Conservation (phyloP, 2,797 vertebrate species). For the Discoglossus pictus region DNA sequence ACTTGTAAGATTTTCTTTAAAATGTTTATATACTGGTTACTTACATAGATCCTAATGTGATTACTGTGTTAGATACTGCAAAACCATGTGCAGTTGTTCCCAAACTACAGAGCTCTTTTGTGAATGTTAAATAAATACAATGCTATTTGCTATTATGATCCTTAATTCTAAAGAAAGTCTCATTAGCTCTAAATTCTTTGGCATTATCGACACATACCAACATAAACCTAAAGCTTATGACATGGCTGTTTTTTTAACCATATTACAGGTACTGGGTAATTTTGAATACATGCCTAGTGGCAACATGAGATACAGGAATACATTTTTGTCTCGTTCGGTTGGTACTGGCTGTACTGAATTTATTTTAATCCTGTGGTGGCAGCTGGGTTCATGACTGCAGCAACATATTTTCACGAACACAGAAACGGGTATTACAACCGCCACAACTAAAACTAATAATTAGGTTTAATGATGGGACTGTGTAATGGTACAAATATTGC, state of each 20-base stretch:
- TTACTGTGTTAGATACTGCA: too few species aligned
- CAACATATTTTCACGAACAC: slow-evolving; percentile 53
- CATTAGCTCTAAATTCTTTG: too few species aligned
- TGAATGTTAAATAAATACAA: too few species aligned
- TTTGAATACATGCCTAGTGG: slow-evolving; percentile 18
- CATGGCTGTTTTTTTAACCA: slow-evolving; percentile 14
- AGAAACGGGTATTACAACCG: slow-evolving; percentile 56
- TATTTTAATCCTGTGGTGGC: slow-evolving; percentile 38
- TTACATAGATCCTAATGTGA: too few species aligned
- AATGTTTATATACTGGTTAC: too few species aligned
- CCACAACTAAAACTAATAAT: slow-evolving; percentile 63
- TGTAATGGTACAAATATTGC: slow-evolving; percentile 61
- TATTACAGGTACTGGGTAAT: slow-evolving; percentile 24
- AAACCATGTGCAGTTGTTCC: too few species aligned
- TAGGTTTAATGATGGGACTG: slow-evolving; percentile 64
- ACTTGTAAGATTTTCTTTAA: too few species aligned
- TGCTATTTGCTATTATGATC: too few species aligned
- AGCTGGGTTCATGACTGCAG: slow-evolving; percentile 36
- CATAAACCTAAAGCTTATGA: slow-evolving; percentile 6
- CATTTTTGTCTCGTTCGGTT: slow-evolving; percentile 11
- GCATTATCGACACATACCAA: too few species aligned
- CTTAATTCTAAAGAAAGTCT: too few species aligned
- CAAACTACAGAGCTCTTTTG: too few species aligned
- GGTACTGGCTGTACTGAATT: slow-evolving; percentile 29
- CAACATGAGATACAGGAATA: slow-evolving; percentile 28